Base-by-base conservation (phyloP, 2,113 vertebrate genomes). In the Paracanthobrama guichenoti region DNA sequence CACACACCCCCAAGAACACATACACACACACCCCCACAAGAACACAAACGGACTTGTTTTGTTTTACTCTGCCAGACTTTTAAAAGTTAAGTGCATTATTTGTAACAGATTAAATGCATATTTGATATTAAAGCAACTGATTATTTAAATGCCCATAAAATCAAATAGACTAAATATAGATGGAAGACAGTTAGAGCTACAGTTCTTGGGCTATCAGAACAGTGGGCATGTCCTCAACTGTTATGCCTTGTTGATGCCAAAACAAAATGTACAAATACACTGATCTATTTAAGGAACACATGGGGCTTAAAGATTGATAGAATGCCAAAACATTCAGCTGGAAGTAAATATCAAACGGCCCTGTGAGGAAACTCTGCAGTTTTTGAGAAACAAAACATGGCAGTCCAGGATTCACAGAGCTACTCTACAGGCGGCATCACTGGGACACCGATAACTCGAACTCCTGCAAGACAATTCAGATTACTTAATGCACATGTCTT, bases 381-480 rank as follows among this genome's bases (percentile, higher is more conserved):
- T 18, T 12, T 20, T n/a, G 53, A 83, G 22, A 91, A 90, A 87
- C 64, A 89, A 91, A 91, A 91, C 84, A 46, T 7, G 53, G 84
- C 82, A 87, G 67, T 81, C 89, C 50, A 64, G 3, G 12, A 86
- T 86, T 84, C 88, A 44, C 39, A 79, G 5, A 81, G 24, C 88
- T 93, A 92, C 83, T 88, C 77, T 84, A 91, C 82, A 86, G 42
- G 89, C 83, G 88, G 28, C 76, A 79, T 62, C 88, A 87, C 78
- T 72, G 69, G 62, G 81, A 84, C 87, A 87, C 90, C 90, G 92
- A 94, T 93, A 95, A 94, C 93, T 93, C 93, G 90, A 93, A 93
- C 53, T 83, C 77, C 80, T 64, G 50, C 69, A 59, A 64, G 14
- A 8, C 80, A 39, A 42, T 57, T 71, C 48, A 71, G 80, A 57